Base-by-base conservation (phyloP, 2,113 vertebrate genomes). In the Pomatorhinus ruficollis region DNA sequence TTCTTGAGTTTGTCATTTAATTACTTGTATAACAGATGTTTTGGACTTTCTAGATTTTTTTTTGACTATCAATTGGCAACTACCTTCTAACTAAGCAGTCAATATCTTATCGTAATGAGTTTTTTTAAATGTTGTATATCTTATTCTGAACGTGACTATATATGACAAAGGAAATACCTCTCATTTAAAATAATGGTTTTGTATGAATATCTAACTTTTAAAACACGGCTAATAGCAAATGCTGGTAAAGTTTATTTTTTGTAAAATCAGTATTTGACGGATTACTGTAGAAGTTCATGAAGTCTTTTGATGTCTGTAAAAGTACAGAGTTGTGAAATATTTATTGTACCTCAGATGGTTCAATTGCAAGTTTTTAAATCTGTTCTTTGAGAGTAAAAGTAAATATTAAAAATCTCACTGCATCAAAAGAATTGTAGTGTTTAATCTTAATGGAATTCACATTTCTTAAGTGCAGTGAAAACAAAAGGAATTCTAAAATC, bases 281-380 rank as follows among this genome's bases (percentile, higher is more conserved):
- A 27, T 50, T 54, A 30, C 25, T 42, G 9, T 61, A 56, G 53
- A 60, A 88, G 25, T 90, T 84, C 71, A 79, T 93, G 31, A 75
- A 89, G 69, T 66, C 33, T 70, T 93, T 40, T 74, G 33, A 90
- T 52, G 4, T 52, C 61, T 79, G 11, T 78, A 49, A 50, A 94
- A 66, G 70, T 40, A 69, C 68, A 10, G 33, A 60, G 25, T 94
- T 96, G 86, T 80, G 93, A 87, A 97, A 93, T 94, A 89, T 80
- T 92, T 84, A 39, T 42, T 90, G 70, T 87, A 87, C 60, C 70
- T 85, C 7, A 42, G 37, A 17, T 45, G 83, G 50, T 83, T 74
- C 50, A n/a, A 27, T 40, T 83, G 31, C 35, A 77, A 59, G 35
- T 77, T 18, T 39, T 83, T 50, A 68, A 65, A 47, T 45, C 14